phyloP scores from a whole-genome alignment of 1,140 invertebrate genomes.

The Drosophila sulfurigaster region DNA sequence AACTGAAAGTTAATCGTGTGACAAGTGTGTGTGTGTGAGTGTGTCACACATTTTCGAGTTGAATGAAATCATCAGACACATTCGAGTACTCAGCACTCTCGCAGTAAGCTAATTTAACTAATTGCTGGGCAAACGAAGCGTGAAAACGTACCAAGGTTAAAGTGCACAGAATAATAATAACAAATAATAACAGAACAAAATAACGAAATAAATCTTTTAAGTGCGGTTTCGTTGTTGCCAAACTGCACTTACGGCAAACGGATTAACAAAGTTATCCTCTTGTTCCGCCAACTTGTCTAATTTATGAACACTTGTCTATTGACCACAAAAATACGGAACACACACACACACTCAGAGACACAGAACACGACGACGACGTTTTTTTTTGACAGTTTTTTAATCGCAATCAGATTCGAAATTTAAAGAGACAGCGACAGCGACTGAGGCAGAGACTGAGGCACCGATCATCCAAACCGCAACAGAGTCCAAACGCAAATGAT shows the following conservation, averaged over 20 bases:
- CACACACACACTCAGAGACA: not conserved
- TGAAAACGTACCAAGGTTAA: slow-evolving; percentile 60
- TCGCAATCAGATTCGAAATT: slow-evolving; percentile 11
- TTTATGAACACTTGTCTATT: slow-evolving; percentile 7
- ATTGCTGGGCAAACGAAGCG: slow-evolving; percentile 70
- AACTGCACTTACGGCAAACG: slow-evolving; percentile 68
- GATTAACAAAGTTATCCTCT: slow-evolving; percentile 56
- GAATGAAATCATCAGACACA: slow-evolving; percentile 60
- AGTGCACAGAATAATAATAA: slow-evolving; percentile 27
- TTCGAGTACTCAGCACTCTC: not conserved
- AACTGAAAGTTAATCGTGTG: not conserved
- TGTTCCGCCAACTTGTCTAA: slow-evolving; percentile 63
- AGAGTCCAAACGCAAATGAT: slow-evolving; percentile 60
- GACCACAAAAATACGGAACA: not conserved
- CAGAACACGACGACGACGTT: not conserved
- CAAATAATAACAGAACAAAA: slow-evolving; percentile 25
- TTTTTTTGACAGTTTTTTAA: slow-evolving; percentile 16
- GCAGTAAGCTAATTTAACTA: slow-evolving; percentile 46
- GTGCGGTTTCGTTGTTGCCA: slow-evolving; percentile 20
- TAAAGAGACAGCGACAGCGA: slow-evolving; percentile 18
- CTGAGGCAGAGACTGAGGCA: slow-evolving; percentile 13
- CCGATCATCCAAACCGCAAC: slow-evolving; percentile 41
- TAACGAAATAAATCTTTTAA: slow-evolving; percentile 19
- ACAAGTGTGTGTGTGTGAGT: not conserved
- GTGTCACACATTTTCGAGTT: slow-evolving; percentile 47